Evolutionary conservation across 2,888 invertebrate genomes (phyloP).

Genomic region (Ctena decussata): DNA sequence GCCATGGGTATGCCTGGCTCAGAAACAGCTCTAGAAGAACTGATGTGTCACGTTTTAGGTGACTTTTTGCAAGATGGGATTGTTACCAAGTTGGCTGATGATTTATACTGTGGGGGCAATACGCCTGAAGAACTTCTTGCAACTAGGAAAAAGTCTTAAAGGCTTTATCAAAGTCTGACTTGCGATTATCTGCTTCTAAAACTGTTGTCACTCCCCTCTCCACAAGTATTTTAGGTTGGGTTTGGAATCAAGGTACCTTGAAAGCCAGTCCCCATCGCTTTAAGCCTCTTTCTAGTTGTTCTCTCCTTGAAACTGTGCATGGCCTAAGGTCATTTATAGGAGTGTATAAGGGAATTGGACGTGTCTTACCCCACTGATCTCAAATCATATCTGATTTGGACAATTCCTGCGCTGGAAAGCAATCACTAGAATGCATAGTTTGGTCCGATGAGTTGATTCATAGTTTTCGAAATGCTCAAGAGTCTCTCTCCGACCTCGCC

Average conservation of each 20-base stretch:
- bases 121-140: neutral
- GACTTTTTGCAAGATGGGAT: neutral
- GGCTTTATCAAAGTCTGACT: neutral
- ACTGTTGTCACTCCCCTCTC: neutral
- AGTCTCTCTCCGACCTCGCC: too few species aligned
- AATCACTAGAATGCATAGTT: neutral
- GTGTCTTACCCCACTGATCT: neutral
- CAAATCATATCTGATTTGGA: neutral
- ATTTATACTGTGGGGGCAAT: neutral
- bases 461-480: too few species aligned
- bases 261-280: neutral
- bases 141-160: neutral
- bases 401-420: neutral
- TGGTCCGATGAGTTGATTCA: too few species aligned
- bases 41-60: slow-evolving; percentile 64
- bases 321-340: neutral
- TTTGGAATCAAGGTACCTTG: neutral
- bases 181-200: neutral
- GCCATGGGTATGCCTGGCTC: slow-evolving; percentile 73
- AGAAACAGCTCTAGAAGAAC: too few species aligned
- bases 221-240: neutral
- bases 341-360: neutral
- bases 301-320: neutral
- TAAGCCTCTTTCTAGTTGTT: neutral
- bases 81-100: neutral